Base-by-base conservation (phyloP, 2,888 invertebrate genomes). In the Acleris cristana region DNA sequence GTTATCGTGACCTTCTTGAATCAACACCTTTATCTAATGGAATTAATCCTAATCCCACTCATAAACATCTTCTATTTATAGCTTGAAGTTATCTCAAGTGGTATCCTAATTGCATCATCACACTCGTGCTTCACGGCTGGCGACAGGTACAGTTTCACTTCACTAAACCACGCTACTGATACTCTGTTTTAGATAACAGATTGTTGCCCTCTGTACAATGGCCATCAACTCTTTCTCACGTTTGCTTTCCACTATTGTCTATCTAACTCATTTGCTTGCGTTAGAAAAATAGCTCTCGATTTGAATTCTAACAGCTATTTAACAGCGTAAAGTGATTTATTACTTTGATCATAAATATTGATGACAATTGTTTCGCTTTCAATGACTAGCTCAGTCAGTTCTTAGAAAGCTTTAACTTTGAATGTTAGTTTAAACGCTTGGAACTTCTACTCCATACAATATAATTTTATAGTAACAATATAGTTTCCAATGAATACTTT, bases 181-280 rank as follows among this genome's bases (percentile, higher is more conserved):
- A 73, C 71, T 65, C 68, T 69, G 62, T 65, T 57, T 65, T 56
- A 73, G 84, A 84, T 85, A 83, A 79, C 75, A 77, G 81, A 74
- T 75, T 78, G 64, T 79, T 79, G 81, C 74, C 75, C 81, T 70
- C 69, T 30, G 14, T 49, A 67, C 56, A 68, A 70, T 67, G 61
- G 56, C 61, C 73, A 72, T 70, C 72, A 70, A 69, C 66, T 71
- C 70, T 81, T 34, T 82, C 81, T 78, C 79, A 79, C 81, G 79
- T 79, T 72, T 73, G 75, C 77, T 83, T 81, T 83, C 80, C 77
- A 82, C 79, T 79, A 76, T 82, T 79, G 81, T 79, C 64, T 70
- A 64, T 57, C 55, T 51, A 67, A 65, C 63, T 73, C 69, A 71
- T 73, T 74, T 72, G 72, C 76, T 76, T 78, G 74, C 67, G 26